Percentiles rank a stretch among this genome's conserved stretches.
Evolutionary conservation across 2,888 invertebrate genomes (phyloP).

Genomic region (Stegophylla sp.): DNA sequence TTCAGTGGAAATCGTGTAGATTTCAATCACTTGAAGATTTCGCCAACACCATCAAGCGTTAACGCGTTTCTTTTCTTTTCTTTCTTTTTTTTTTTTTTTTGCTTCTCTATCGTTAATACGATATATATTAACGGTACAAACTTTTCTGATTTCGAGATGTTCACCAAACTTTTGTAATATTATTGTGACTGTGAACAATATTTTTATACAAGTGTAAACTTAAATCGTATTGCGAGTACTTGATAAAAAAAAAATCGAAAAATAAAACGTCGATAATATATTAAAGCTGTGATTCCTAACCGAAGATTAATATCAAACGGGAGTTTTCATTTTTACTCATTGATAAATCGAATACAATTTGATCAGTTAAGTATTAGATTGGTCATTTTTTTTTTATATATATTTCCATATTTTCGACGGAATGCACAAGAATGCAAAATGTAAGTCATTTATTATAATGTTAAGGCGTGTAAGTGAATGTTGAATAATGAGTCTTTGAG

Average conservation of each 20-base stretch:
- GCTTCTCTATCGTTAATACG: neutral
- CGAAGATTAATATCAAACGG: too few relatives aligned
- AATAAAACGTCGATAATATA: neutral
- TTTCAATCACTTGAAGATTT: neutral
- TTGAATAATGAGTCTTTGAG: too few relatives aligned
- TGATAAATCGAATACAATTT: too few relatives aligned
- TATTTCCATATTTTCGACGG: too few relatives aligned
- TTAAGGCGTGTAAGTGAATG: too few relatives aligned
- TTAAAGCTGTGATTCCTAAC: too few relatives aligned
- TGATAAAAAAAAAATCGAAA: neutral
- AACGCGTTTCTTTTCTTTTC: too few relatives aligned
- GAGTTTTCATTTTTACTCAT: too few relatives aligned
- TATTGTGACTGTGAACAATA: neutral
- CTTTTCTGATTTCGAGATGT: neutral
- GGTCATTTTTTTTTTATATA: too few relatives aligned
- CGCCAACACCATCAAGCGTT: neutral
- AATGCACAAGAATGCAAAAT: too few relatives aligned
- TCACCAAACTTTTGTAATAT: constrained; percentile 6
- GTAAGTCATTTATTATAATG: too few relatives aligned
- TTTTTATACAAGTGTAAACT: neutral
- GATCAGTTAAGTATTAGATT: too few relatives aligned
- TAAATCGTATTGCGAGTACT: neutral
- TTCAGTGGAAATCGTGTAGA: neutral
- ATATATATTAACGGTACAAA: neutral
- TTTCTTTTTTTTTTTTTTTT: neutral